phyloP scores from a whole-genome alignment of 2,797 vertebrate species.

The Muscicapa striata region DNA sequence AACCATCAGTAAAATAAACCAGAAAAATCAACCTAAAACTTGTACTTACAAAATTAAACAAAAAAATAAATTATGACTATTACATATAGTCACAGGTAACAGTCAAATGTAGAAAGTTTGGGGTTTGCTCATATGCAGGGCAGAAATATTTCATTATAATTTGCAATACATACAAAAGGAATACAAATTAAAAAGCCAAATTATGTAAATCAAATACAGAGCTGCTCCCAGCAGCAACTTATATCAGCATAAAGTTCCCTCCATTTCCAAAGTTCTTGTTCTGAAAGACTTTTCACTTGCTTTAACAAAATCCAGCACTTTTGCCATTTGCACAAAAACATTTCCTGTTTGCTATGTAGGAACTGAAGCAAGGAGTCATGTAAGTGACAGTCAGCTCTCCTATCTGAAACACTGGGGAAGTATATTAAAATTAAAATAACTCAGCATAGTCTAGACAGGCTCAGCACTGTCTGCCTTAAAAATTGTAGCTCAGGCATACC shows the following conservation, averaged over 20 bases:
- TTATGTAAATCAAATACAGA: background rate
- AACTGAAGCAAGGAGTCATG: slow-evolving; percentile 63
- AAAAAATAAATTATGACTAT: background rate
- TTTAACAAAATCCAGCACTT: slow-evolving; percentile 53
- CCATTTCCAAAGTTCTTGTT: slow-evolving; percentile 28
- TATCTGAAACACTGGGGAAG: slow-evolving; percentile 45
- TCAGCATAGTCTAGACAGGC: background rate
- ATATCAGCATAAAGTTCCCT: slow-evolving; percentile 20
- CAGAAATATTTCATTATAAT: background rate
- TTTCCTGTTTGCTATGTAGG: slow-evolving; percentile 64
- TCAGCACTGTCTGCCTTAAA: background rate
- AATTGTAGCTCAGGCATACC: background rate
- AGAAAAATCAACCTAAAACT: background rate
- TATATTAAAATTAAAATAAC: slow-evolving; percentile 53
- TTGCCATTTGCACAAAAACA: slow-evolving; percentile 63
- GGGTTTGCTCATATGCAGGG: background rate
- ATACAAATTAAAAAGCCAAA: background rate
- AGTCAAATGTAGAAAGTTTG: background rate
- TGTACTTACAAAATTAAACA: background rate
- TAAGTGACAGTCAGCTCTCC: slow-evolving; percentile 24
- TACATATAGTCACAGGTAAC: background rate
- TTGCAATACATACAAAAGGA: background rate
- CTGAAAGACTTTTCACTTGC: background rate
- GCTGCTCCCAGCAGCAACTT: background rate
- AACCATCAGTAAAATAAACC: background rate